Base-by-base conservation (phyloP, 2,888 invertebrate genomes). In the Acrobasis repandana region DNA sequence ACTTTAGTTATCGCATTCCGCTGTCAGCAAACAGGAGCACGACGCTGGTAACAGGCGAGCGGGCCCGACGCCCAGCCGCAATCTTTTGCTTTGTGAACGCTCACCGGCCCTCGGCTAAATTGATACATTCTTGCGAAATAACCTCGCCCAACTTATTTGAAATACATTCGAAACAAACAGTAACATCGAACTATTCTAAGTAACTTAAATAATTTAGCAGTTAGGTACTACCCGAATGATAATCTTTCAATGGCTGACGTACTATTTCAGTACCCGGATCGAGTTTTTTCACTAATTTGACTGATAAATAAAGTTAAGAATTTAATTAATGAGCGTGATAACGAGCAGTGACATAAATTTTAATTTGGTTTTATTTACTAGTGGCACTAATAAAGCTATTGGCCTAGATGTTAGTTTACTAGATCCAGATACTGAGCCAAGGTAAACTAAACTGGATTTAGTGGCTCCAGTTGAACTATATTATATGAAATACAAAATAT, bases 111-210 rank as follows among this genome's bases (percentile, higher is more conserved):
- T 87, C 84, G 79, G 83, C 85, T 85, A 86, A 87, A 90, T 86
- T 85, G 87, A 89, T 87, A 90, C 87, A 85, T 85, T 85, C 83
- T 89, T 89, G 88, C 88, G 87, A 89, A 90, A 90, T 82, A 86
- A 83, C 87, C 88, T 88, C 86, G 86, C 83, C 83, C 83, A 88
- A 87, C 85, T 86, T 87, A 88, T 83, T 85, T 65, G 78, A 84
- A 85, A 85, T 75, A 77, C 86, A 85, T 86, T 85, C 82, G 77
- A 79, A 83, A 76, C 78, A 77, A 75, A 81, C 75, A 75, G 77
- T 69, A 74, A 70, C 60, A 60, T 52, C 46, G 47, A 33, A 52
- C 20, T 54, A 2, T 10, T 47, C 33, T 38, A 50, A 38, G 38
- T 54, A 14, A 43, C 43, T 43, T 43, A 43, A 10, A 8, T 28